Percentiles rank a stretch among this genome's conserved stretches.
These are phyloP conservation scores for Apotomis turbidana DNA, from an alignment of 2,888 invertebrate species.

Conservation along the genomic window DNA sequence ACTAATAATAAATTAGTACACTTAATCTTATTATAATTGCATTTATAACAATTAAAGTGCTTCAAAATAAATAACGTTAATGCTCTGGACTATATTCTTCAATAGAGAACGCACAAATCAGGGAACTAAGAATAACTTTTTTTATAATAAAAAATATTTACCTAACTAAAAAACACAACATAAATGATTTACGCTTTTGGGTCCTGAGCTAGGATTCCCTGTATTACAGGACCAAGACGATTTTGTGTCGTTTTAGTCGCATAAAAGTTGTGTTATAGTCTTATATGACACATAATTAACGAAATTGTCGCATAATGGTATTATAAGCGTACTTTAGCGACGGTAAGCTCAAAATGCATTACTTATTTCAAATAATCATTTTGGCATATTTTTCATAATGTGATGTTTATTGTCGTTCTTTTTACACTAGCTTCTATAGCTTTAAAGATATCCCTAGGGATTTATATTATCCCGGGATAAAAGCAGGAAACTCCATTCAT, in stretches of 20 bases:
- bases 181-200: no score
- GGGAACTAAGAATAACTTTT: no score
- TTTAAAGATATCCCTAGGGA: background rate
- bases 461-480: background rate
- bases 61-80: background rate
- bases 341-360: background rate
- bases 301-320: no score
- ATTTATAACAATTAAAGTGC: constrained; percentile 20
- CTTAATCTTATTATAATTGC: background rate
- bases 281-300: no score
- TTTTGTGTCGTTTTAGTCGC: no score
- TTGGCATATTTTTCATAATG: constrained; percentile 23
- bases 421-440: constrained; percentile 17
- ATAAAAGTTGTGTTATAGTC: no score
- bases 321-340: background rate
- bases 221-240: no score
- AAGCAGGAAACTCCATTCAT: background rate
- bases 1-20: constrained; percentile 3
- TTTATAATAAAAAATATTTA: no score
- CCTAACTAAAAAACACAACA: no score
- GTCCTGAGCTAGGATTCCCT: no score
- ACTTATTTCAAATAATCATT: constrained; percentile 3
- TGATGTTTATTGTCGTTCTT: constrained; percentile 25
- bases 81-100: no score
- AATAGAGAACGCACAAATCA: no score